phyloP scores from a whole-genome alignment of 1,140 invertebrate species.

The Lutraria rhynchaena region DNA sequence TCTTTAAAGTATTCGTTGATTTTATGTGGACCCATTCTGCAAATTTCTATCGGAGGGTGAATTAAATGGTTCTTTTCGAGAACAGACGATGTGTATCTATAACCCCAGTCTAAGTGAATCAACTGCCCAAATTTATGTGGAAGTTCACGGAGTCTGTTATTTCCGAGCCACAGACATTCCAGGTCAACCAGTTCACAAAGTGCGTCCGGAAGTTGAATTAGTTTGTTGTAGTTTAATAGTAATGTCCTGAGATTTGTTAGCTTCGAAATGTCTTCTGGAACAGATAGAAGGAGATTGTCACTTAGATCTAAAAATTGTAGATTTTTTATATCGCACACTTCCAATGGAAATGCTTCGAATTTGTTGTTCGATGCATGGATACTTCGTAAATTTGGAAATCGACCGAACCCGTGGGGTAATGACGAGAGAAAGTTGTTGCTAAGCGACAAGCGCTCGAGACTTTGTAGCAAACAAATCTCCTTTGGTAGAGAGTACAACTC shows the following conservation, averaged over 20 bases:
- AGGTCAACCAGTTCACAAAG: slow-evolving; percentile 77
- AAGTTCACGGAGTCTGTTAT: slow-evolving; percentile 76
- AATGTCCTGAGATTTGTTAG: slow-evolving; percentile 78
- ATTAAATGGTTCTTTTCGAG: slow-evolving; percentile 80
- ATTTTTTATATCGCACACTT: slow-evolving; percentile 74
- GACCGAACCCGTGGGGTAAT: slow-evolving; percentile 76
- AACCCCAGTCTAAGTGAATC: slow-evolving; percentile 79
- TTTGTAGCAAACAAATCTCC: slow-evolving; percentile 75
- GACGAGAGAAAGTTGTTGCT: slow-evolving; percentile 79
- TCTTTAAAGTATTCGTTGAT: slow-evolving; percentile 68
- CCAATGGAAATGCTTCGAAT: slow-evolving; percentile 76
- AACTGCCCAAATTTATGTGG: slow-evolving; percentile 79
- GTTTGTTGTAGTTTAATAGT: slow-evolving; percentile 78
- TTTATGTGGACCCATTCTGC: slow-evolving; percentile 74
- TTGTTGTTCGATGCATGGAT: slow-evolving; percentile 81
- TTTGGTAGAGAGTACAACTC: slow-evolving; percentile 77
- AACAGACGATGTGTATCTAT: slow-evolving; percentile 75
- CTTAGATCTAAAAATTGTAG: slow-evolving; percentile 81
- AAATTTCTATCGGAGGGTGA: slow-evolving; percentile 80
- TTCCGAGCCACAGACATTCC: slow-evolving; percentile 80
- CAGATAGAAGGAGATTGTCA: slow-evolving; percentile 71
- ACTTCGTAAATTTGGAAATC: slow-evolving; percentile 77
- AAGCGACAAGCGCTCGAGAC: slow-evolving; percentile 79
- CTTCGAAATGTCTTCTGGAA: slow-evolving; percentile 77
- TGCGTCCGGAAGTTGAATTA: slow-evolving; percentile 77